phyloP scores from a whole-genome alignment of 2,797 vertebrate genomes.

The Petrocephalus schoutedeni region DNA sequence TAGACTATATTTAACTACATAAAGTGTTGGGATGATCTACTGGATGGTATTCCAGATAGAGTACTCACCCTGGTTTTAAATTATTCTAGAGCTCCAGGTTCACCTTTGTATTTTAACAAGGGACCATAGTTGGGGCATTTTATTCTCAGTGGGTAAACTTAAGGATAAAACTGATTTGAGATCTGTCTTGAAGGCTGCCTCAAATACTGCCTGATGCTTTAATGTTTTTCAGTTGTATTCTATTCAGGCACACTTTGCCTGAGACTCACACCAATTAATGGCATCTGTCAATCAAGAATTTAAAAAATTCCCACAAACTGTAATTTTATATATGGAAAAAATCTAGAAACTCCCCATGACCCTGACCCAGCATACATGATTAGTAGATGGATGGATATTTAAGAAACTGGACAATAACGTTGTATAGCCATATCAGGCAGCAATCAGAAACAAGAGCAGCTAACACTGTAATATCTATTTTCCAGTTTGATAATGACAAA shows the following conservation, averaged over 20 bases:
- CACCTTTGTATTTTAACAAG: not conserved
- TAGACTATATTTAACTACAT: not conserved
- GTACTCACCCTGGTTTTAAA: not conserved
- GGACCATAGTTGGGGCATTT: not conserved
- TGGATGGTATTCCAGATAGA: not conserved
- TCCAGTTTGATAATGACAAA: not conserved
- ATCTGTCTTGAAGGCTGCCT: not conserved
- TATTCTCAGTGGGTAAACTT: not conserved
- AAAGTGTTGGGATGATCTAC: not conserved
- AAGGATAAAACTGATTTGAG: not conserved
- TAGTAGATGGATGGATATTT: not conserved
- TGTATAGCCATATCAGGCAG: not conserved
- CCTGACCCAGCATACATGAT: not conserved
- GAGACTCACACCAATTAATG: not conserved
- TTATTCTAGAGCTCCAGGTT: not conserved
- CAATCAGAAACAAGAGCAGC: not conserved
- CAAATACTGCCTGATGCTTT: not conserved
- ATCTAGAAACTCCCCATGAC: not conserved
- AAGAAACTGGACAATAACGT: not conserved
- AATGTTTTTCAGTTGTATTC: not conserved
- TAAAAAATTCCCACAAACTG: not conserved
- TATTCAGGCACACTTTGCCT: not conserved
- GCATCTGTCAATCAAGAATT: not conserved
- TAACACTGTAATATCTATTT: not conserved
- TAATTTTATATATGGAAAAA: not conserved